Percentiles rank a stretch among this genome's conserved stretches.
These are phyloP conservation scores for Autographa gamma DNA, from an alignment of 2,888 invertebrate genomes.

Conservation along the genomic window DNA sequence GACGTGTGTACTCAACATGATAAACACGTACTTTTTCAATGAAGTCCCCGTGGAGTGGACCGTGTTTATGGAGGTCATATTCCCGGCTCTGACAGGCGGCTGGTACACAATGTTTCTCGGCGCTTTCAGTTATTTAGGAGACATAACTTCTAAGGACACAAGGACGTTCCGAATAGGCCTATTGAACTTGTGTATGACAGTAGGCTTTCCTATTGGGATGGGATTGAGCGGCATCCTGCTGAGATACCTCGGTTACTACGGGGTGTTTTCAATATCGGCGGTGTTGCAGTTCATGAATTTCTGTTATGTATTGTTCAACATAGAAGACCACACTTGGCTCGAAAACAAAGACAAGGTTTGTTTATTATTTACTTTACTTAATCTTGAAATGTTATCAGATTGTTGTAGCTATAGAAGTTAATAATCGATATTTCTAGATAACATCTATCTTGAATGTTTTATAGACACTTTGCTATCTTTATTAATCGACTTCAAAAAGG, in stretches of 20 bases:
- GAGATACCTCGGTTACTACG: slow-evolving; percentile 85
- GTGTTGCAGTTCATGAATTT: slow-evolving; percentile 80
- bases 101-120: slow-evolving; percentile 89
- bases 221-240: slow-evolving; percentile 81
- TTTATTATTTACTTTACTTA: slow-evolving; percentile 33
- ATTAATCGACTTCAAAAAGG: too few relatives aligned
- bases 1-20: slow-evolving; percentile 84
- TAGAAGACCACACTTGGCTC: slow-evolving; percentile 84
- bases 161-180: slow-evolving; percentile 90
- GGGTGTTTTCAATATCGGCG: slow-evolving; percentile 84
- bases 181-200: slow-evolving; percentile 82
- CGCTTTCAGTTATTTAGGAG: slow-evolving; percentile 90
- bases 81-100: slow-evolving; percentile 87
- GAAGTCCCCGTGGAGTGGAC: slow-evolving; percentile 87
- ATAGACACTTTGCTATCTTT: too few relatives aligned
- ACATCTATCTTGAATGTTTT: background rate
- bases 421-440: background rate
- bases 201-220: slow-evolving; percentile 85
- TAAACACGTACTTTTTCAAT: slow-evolving; percentile 88
- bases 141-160: slow-evolving; percentile 87
- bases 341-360: slow-evolving; percentile 79
- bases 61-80: slow-evolving; percentile 87
- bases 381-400: slow-evolving; percentile 10
- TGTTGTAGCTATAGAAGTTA: slow-evolving; percentile 5
- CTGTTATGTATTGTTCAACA: slow-evolving; percentile 79